Evolutionary conservation across 2,888 invertebrate genomes (phyloP).

Genomic region (Tortricodes alternella): DNA sequence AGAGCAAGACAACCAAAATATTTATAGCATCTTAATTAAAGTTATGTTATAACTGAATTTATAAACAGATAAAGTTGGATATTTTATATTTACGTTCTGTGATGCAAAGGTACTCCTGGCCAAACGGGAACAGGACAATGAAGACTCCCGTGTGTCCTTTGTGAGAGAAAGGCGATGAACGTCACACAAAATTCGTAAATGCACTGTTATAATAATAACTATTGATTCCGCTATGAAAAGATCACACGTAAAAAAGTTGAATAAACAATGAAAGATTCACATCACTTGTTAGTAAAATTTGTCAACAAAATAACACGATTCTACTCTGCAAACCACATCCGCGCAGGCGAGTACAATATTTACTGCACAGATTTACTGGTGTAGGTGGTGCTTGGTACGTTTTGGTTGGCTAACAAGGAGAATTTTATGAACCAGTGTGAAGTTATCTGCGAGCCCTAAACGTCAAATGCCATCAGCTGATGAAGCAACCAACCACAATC

Average conservation of each 20-base stretch:
- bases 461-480: conserved; percentile 65
- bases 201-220: conserved; percentile 25
- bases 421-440: conserved; percentile 46
- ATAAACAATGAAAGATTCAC: conserved; percentile 42
- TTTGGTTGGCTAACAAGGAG: conserved; percentile 42
- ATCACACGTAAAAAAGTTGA: conserved; percentile 35
- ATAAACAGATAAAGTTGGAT: neutral
- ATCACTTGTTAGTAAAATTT: conserved; percentile 51
- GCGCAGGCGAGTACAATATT: conserved; percentile 47
- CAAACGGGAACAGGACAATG: conserved; percentile 52
- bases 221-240: conserved; percentile 13
- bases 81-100: conserved; percentile 52
- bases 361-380: conserved; percentile 32
- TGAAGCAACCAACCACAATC: conserved; percentile 40
- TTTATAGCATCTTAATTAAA: neutral
- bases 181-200: conserved; percentile 35
- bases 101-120: conserved; percentile 40
- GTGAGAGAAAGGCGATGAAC: conserved; percentile 62
- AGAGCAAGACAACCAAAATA: neutral
- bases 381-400: conserved; percentile 22
- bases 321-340: conserved; percentile 51
- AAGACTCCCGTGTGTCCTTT: conserved; percentile 63
- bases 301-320: conserved; percentile 51
- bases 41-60: neutral
- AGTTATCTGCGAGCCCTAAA: conserved; percentile 54